A percentile compares a stretch with the other conserved stretches of the same genome.
phyloP scores from a whole-genome alignment of 2,888 invertebrate species.

The Trachelus stipa region DNA sequence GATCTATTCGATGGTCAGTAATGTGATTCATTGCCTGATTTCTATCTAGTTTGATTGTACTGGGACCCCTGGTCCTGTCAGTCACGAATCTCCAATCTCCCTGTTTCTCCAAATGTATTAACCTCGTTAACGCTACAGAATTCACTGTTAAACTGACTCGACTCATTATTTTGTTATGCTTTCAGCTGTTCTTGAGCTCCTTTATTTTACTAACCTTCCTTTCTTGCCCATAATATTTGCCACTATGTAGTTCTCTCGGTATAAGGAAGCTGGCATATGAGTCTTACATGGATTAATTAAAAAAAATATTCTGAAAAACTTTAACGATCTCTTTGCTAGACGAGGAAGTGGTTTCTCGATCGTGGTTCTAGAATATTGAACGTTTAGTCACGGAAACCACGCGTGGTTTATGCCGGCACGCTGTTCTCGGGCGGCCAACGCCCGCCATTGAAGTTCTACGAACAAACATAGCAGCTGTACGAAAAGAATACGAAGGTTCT shows the following conservation, averaged over 20 bases:
- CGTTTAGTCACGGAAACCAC: constrained; percentile 38
- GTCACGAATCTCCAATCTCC: background rate
- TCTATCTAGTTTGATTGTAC: background rate
- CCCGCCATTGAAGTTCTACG: constrained; percentile 1
- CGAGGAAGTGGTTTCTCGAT: background rate
- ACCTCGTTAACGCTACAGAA: background rate
- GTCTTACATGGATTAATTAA: background rate
- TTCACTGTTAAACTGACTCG: background rate
- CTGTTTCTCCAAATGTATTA: background rate
- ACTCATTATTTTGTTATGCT: background rate
- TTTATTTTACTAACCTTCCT: background rate
- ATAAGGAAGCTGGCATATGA: background rate
- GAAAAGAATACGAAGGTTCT: background rate
- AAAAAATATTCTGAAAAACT: background rate
- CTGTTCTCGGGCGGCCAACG: constrained; percentile 4
- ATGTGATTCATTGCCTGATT: background rate
- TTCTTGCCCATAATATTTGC: background rate
- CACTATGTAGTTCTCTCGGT: background rate
- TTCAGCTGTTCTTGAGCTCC: background rate
- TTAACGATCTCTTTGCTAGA: background rate
- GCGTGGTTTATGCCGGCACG: constrained; percentile 34
- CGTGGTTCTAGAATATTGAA: constrained; percentile 16
- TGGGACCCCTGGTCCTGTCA: background rate
- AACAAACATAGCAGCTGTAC: constrained; percentile 5
- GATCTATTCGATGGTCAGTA: background rate